Conservation (phyloP, 2,797 vertebrate genomes). For the Clarias fuscus region DNA sequence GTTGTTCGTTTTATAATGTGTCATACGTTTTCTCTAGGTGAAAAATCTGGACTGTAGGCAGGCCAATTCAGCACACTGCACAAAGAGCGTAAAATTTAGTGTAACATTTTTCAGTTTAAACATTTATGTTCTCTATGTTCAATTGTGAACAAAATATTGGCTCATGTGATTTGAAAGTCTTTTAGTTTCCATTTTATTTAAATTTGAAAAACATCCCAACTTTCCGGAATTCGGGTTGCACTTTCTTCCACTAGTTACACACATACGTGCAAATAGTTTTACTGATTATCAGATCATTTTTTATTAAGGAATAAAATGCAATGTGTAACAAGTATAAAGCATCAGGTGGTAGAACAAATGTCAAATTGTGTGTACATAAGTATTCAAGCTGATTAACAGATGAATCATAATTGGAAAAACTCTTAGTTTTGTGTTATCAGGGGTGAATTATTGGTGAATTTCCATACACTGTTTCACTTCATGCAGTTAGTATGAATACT, state of each 20-base stretch:
- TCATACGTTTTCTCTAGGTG: too few species aligned
- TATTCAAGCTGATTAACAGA: background rate
- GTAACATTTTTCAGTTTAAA: too few species aligned
- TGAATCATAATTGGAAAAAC: background rate
- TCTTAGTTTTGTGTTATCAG: background rate
- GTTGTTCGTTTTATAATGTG: too few species aligned
- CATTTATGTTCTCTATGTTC: too few species aligned
- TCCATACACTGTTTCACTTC: background rate
- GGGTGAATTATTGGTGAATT: background rate
- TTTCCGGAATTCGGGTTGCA: too few species aligned
- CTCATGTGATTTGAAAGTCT: too few species aligned
- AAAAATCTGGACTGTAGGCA: too few species aligned
- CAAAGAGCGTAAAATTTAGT: too few species aligned
- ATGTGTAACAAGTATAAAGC: background rate
- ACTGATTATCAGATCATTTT: background rate
- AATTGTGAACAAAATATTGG: too few species aligned
- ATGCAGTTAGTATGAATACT: background rate
- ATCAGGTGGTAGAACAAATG: background rate
- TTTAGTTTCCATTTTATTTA: too few species aligned
- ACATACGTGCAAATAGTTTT: background rate
- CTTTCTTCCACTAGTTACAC: background rate
- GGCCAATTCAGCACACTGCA: too few species aligned
- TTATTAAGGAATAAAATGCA: background rate
- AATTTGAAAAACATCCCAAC: too few species aligned
- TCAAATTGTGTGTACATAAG: background rate